Percentiles rank a stretch among this genome's conserved stretches.
These are phyloP conservation scores for Apodemus sylvaticus DNA, from an alignment of 2,113 vertebrate genomes.

Conservation along the genomic window DNA sequence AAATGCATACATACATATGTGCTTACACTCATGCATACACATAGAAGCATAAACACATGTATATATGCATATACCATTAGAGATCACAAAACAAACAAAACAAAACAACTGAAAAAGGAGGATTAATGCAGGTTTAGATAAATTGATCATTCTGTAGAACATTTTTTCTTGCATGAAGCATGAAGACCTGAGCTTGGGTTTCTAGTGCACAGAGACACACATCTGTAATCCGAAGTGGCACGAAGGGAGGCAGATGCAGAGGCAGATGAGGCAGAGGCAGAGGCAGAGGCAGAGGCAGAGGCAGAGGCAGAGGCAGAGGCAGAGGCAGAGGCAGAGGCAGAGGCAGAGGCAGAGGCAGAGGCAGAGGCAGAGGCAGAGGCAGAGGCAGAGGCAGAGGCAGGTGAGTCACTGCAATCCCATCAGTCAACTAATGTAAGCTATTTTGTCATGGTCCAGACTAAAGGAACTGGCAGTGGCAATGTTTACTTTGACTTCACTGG, in stretches of 20 bases:
- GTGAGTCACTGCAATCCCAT: neutral
- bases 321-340: too few relatives aligned
- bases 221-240: neutral
- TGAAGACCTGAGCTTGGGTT: neutral
- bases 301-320: too few relatives aligned
- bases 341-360: too few relatives aligned
- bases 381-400: neutral
- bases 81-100: neutral
- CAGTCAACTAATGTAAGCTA: neutral
- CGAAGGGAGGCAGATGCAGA: too few relatives aligned
- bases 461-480: neutral
- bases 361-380: too few relatives aligned
- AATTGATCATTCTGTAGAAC: neutral
- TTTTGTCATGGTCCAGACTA: neutral
- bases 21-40: neutral
- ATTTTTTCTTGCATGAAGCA: too few relatives aligned
- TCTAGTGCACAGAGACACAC: neutral
- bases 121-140: neutral
- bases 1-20: neutral
- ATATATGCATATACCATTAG: neutral
- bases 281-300: too few relatives aligned
- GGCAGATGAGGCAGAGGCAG: too few relatives aligned
- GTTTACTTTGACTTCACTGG: neutral
- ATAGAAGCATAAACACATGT: neutral
- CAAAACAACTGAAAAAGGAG: neutral